These are phyloP conservation scores for Anoplolepis gracilipes DNA, from an alignment of 1,140 invertebrate species.

Conservation along the genomic window DNA sequence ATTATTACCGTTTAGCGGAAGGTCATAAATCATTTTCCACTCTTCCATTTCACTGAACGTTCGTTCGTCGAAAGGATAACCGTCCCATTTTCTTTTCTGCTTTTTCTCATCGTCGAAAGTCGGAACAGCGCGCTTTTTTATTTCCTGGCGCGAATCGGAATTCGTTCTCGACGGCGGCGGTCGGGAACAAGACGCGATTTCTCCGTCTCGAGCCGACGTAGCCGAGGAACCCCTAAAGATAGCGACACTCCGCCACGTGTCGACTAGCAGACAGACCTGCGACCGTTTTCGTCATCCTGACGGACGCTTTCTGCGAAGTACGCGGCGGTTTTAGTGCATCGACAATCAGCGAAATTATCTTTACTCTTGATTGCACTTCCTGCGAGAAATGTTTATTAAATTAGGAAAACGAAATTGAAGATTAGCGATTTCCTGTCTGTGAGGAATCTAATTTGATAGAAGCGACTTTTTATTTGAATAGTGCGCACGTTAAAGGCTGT, in stretches of 20 bases:
- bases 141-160: conserved; percentile 49
- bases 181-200: conserved; percentile 35
- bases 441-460: background rate
- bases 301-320: conserved; percentile 26
- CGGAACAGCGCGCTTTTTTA: conserved; percentile 35
- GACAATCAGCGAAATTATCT: conserved; percentile 16
- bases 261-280: conserved; percentile 35
- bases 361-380: background rate
- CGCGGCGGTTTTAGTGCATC: background rate
- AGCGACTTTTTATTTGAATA: no score
- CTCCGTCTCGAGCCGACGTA: conserved; percentile 34
- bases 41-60: background rate
- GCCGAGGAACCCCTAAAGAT: conserved; percentile 53
- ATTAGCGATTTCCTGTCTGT: background rate
- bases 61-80: background rate
- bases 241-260: conserved; percentile 53
- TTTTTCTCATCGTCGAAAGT: conserved; percentile 28
- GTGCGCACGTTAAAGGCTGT: no score
- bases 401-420: background rate
- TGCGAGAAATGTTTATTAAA: background rate
- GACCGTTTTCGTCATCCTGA: conserved; percentile 53
- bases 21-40: conserved; percentile 9
- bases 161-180: conserved; percentile 39
- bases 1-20: background rate
- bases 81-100: background rate